Evolutionary conservation across 1,140 invertebrate species (phyloP).

Genomic region (Gyrodactylus salaris): DNA sequence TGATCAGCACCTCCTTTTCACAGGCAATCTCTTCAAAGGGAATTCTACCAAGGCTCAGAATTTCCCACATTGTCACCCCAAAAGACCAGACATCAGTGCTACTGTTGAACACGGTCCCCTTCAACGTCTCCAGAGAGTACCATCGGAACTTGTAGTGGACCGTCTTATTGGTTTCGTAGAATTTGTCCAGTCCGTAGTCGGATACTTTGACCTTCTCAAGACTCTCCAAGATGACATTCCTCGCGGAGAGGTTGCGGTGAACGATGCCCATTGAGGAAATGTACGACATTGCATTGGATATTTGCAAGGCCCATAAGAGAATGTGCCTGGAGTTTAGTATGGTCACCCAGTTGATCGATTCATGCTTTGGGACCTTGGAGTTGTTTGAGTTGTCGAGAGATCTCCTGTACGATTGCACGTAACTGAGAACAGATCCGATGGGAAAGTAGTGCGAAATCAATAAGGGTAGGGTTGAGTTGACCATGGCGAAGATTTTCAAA

Average conservation of each 20-base stretch:
- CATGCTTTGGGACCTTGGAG: too few species aligned
- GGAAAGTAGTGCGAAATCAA: too few species aligned
- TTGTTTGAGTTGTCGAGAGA: too few species aligned
- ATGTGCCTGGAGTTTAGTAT: neutral
- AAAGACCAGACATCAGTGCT: neutral
- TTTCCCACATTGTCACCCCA: neutral
- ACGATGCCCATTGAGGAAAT: neutral
- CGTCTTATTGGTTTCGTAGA: neutral
- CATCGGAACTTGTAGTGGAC: neutral
- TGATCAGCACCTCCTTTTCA: neutral
- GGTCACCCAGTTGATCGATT: too few species aligned
- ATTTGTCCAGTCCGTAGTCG: neutral
- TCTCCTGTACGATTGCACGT: too few species aligned
- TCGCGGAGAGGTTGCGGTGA: neutral
- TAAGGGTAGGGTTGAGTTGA: too few species aligned
- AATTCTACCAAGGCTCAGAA: neutral
- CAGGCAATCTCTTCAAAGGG: neutral
- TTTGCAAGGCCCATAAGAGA: neutral
- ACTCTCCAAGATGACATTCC: neutral
- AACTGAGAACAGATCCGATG: too few species aligned
- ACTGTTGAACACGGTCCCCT: neutral
- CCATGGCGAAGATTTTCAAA: too few species aligned
- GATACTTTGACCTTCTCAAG: neutral
- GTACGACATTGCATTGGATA: neutral
- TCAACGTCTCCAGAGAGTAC: neutral